Percentiles rank a stretch among this genome's conserved stretches.
Conservation (phyloP, 1,140 invertebrate species). For the Sesamia nonagrioides region DNA sequence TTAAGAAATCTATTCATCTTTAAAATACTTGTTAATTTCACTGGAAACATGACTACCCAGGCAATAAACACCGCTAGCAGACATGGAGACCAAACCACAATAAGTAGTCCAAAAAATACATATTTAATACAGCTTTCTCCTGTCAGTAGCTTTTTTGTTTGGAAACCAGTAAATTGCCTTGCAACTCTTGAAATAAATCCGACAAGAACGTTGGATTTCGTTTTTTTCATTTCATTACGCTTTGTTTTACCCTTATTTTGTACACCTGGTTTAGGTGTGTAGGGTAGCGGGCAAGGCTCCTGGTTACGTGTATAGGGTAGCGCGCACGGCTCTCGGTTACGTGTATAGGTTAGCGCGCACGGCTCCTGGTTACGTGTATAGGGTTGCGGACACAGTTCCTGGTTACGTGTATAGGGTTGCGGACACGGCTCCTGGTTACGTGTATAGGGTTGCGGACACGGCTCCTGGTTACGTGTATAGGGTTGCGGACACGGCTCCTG, state of each 20-base stretch:
- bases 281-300: too few species aligned
- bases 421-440: too few species aligned
- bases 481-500: too few species aligned
- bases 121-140: conserved; percentile 14
- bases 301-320: too few species aligned
- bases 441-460: too few species aligned
- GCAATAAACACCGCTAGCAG: conserved; percentile 32
- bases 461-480: too few species aligned
- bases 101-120: conserved; percentile 20
- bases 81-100: conserved; percentile 41
- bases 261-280: not conserved
- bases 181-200: not conserved
- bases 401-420: too few species aligned
- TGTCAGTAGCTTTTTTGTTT: not conserved
- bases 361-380: too few species aligned
- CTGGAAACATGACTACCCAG: conserved; percentile 34
- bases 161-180: not conserved
- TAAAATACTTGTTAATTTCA: not conserved
- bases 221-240: not conserved
- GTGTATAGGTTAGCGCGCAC: too few species aligned
- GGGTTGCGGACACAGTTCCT: too few species aligned
- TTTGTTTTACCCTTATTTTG: not conserved
- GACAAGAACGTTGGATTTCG: not conserved
- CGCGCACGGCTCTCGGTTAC: too few species aligned
- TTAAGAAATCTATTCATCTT: conserved; percentile 11